phyloP scores from a whole-genome alignment of 2,888 invertebrate species.

The Ernsta delagoae region DNA sequence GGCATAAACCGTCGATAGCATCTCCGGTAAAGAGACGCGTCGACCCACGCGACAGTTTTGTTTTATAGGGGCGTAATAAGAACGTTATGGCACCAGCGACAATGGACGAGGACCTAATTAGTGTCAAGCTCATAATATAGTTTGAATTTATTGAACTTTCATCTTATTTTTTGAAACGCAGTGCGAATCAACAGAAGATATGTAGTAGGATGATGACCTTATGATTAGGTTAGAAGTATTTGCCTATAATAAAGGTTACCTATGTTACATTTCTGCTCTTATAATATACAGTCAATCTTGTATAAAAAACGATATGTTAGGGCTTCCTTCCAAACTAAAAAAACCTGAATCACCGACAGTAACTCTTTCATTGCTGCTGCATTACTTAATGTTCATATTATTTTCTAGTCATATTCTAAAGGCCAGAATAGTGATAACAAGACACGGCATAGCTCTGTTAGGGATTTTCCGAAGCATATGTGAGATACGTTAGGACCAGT shows the following conservation, averaged over 20 bases:
- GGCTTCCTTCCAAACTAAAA: too few relatives aligned
- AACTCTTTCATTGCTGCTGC: too few relatives aligned
- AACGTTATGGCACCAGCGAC: constrained; percentile 26
- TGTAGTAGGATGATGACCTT: too few relatives aligned
- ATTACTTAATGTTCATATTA: too few relatives aligned
- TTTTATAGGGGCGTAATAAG: constrained; percentile 25
- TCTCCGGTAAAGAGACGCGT: constrained; percentile 36
- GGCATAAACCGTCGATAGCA: constrained; percentile 42
- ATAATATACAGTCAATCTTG: too few relatives aligned
- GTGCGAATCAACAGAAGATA: too few relatives aligned
- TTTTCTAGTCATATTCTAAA: not conserved
- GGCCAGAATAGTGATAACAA: not conserved
- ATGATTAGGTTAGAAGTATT: too few relatives aligned
- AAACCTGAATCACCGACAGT: not conserved
- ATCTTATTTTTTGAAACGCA: not conserved
- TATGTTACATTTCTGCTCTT: too few relatives aligned
- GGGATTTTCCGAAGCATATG: constrained; percentile 12
- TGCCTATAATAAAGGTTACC: too few relatives aligned
- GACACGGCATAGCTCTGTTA: not conserved
- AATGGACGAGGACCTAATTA: constrained; percentile 22
- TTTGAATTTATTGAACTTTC: not conserved
- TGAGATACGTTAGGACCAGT: constrained; percentile 19
- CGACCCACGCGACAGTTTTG: constrained; percentile 38
- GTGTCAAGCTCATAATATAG: not conserved
- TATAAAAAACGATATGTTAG: too few relatives aligned